Conservation (phyloP, 1,140 invertebrate species). For the Stenopsyche tienmushanensis region DNA sequence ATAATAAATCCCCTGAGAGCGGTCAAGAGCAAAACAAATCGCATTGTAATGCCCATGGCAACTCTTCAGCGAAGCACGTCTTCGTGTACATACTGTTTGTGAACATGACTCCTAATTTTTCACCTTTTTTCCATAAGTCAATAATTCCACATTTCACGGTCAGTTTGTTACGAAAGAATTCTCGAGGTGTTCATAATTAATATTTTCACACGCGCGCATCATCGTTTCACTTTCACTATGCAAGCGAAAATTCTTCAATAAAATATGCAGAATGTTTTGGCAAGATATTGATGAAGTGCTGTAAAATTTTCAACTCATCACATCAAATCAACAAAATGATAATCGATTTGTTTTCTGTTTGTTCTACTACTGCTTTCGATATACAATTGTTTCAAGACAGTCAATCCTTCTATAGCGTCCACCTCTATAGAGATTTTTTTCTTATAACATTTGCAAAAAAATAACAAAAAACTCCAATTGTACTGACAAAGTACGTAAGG, state of each 20-base stretch:
- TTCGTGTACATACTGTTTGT: too few species aligned
- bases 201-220: not conserved
- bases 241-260: not conserved
- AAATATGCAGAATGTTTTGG: too few species aligned
- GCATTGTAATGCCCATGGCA: constrained; percentile 2
- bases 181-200: not conserved
- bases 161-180: not conserved
- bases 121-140: not conserved
- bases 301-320: too few species aligned
- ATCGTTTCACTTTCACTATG: not conserved
- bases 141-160: not conserved
- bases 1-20: constrained; percentile 5
- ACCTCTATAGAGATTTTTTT: too few species aligned
- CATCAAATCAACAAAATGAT: too few species aligned
- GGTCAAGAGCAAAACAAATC: constrained; percentile 7
- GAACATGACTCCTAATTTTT: not conserved
- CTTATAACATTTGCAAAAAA: not conserved
- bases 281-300: too few species aligned
- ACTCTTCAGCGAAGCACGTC: not conserved
- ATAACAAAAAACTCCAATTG: too few species aligned
- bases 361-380: not conserved
- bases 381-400: not conserved
- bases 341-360: too few species aligned
- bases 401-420: too few species aligned
- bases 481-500: too few species aligned